Conservation (phyloP, 1,140 invertebrate genomes). For the Drosophila hydei region DNA sequence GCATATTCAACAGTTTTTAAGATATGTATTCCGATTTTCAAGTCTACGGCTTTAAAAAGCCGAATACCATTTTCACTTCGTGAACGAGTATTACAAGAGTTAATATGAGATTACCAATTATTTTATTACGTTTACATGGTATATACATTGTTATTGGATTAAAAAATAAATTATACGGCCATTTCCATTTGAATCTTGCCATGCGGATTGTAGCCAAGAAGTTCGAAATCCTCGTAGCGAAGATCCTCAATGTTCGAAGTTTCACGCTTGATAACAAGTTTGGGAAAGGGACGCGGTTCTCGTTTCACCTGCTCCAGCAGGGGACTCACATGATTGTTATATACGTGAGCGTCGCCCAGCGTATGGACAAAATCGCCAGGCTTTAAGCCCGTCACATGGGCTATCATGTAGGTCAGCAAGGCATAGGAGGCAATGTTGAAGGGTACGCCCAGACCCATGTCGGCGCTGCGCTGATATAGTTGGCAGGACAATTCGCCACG, state of each 20-base stretch:
- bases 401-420: slow-evolving; percentile 97
- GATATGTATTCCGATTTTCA: too few species aligned
- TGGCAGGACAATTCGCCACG: slow-evolving; percentile 92
- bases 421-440: slow-evolving; percentile 99
- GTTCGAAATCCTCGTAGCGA: slow-evolving; percentile 93
- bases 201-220: slow-evolving; percentile 95
- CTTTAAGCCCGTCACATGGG: slow-evolving; percentile 95
- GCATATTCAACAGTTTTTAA: too few species aligned
- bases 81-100: too few species aligned
- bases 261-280: slow-evolving; percentile 88
- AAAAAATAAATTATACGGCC: slow-evolving; percentile 90
- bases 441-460: slow-evolving; percentile 99
- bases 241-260: slow-evolving; percentile 96
- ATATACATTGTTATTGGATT: background rate
- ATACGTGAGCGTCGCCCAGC: slow-evolving; percentile 98
- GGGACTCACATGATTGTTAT: slow-evolving; percentile 95
- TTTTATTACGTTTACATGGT: too few species aligned
- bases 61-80: too few species aligned
- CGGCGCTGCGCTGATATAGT: slow-evolving; percentile 98
- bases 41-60: too few species aligned
- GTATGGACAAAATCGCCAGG: slow-evolving; percentile 98
- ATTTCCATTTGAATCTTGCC: slow-evolving; percentile 97
- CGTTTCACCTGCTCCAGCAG: slow-evolving; percentile 93
- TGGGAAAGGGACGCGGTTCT: slow-evolving; percentile 93
- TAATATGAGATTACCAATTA: too few species aligned